Conservation (phyloP, 2,797 vertebrate species). For the Phoxinus dragarum region DNA sequence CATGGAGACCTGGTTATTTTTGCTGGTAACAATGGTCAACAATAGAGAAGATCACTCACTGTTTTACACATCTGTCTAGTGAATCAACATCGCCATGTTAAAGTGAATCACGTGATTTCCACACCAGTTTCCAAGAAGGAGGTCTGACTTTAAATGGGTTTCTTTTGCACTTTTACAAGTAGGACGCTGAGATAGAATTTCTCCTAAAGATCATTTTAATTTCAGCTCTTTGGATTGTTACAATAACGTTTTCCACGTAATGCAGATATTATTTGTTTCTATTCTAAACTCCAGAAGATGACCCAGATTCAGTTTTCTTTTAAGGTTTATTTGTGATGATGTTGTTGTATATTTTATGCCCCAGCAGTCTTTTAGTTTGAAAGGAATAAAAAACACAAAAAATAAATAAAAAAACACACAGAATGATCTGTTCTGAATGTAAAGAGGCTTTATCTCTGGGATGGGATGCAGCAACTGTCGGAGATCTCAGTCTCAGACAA, state of each 20-base stretch:
- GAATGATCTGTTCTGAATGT: not conserved
- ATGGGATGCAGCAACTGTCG: not conserved
- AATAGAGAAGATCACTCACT: not conserved
- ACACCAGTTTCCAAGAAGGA: not conserved
- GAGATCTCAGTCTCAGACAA: too few species aligned
- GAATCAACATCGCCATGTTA: not conserved
- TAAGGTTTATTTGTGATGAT: not conserved
- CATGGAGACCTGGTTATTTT: not conserved
- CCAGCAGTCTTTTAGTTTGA: not conserved
- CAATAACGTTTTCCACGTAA: not conserved
- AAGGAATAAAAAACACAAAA: not conserved
- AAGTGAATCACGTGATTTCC: not conserved
- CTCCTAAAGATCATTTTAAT: not conserved
- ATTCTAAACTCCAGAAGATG: slow-evolving; percentile 6
- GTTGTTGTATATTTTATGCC: slow-evolving; percentile 6
- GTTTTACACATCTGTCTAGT: not conserved
- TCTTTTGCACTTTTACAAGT: not conserved
- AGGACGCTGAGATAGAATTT: not conserved
- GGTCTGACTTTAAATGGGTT: not conserved
- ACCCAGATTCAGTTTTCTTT: slow-evolving; percentile 12
- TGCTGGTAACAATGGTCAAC: not conserved
- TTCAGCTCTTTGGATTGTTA: not conserved
- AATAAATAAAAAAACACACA: too few species aligned
- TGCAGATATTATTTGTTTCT: not conserved
- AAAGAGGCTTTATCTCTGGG: not conserved